A percentile compares a stretch with the other conserved stretches of the same genome.
phyloP scores from a whole-genome alignment of 2,113 vertebrate genomes.

The Phalacrocorax brasilianus region DNA sequence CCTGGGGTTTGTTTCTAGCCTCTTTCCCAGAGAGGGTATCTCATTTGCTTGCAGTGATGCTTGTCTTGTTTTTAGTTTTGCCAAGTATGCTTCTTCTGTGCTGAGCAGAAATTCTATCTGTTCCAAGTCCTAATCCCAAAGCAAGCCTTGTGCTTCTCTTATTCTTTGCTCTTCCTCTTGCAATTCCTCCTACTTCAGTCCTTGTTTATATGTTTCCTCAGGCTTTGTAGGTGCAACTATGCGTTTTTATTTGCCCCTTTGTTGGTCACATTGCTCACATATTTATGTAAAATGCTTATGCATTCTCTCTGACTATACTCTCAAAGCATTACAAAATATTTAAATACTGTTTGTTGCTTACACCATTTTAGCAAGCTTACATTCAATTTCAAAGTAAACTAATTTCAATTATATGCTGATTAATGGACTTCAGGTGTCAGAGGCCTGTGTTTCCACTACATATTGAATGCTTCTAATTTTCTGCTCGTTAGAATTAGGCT shows the following conservation, averaged over 20 bases:
- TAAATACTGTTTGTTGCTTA: neutral
- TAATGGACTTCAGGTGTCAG: neutral
- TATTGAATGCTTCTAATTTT: neutral
- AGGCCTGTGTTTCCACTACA: neutral
- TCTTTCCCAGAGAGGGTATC: neutral
- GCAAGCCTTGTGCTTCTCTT: neutral
- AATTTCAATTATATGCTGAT: neutral
- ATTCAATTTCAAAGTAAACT: neutral
- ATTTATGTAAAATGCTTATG: neutral
- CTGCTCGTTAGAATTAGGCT: neutral
- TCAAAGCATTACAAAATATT: neutral
- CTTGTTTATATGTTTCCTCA: neutral
- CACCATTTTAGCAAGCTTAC: neutral
- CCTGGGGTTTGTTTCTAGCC: neutral
- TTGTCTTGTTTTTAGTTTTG: neutral
- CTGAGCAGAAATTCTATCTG: neutral
- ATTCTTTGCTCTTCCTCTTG: neutral
- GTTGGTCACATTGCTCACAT: neutral
- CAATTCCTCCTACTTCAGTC: neutral
- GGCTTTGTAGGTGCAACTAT: neutral
- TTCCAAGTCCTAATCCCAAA: neutral
- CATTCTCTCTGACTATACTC: neutral
- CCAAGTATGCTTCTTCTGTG: neutral
- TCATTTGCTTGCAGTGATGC: neutral
- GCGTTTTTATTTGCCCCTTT: neutral